phyloP scores from a whole-genome alignment of 2,797 vertebrate genomes.

The Lates japonicus region DNA sequence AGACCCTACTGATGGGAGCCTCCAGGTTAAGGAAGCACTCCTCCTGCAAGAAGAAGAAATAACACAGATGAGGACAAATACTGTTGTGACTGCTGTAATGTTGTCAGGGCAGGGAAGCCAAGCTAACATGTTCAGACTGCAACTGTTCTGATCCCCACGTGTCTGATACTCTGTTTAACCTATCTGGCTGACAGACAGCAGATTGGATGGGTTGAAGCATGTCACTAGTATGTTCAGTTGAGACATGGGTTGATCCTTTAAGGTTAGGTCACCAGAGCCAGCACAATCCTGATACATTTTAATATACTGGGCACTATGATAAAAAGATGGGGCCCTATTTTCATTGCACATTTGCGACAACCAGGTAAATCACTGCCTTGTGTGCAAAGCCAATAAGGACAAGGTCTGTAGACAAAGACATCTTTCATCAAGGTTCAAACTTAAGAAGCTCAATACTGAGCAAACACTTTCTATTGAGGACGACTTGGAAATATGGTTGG shows the following conservation, averaged over 20 bases:
- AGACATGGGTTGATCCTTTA: not conserved
- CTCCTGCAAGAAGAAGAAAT: slow-evolving; percentile 85
- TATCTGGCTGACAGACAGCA: not conserved
- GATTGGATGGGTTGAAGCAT: not conserved
- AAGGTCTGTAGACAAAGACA: not conserved
- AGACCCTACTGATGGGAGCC: slow-evolving; percentile 95
- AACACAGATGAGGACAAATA: slow-evolving; percentile 20
- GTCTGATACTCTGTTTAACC: not conserved
- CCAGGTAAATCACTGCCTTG: not conserved
- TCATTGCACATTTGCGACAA: not conserved
- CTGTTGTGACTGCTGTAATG: not conserved
- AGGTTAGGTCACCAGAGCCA: not conserved
- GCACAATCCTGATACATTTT: not conserved
- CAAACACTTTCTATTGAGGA: not conserved
- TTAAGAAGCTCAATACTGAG: not conserved
- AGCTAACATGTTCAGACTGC: slow-evolving; percentile 34
- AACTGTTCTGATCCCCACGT: not conserved
- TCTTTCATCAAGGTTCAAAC: not conserved
- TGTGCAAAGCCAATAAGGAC: not conserved
- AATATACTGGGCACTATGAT: not conserved
- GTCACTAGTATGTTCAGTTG: not conserved
- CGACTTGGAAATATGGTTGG: not conserved
- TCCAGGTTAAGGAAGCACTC: slow-evolving; percentile 98
- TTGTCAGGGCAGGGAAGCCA: slow-evolving; percentile 10
- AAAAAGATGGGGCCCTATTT: not conserved